A percentile compares a stretch with the other conserved stretches of the same genome.
Conservation (phyloP, 2,888 invertebrate genomes). For the Spisula solida region DNA sequence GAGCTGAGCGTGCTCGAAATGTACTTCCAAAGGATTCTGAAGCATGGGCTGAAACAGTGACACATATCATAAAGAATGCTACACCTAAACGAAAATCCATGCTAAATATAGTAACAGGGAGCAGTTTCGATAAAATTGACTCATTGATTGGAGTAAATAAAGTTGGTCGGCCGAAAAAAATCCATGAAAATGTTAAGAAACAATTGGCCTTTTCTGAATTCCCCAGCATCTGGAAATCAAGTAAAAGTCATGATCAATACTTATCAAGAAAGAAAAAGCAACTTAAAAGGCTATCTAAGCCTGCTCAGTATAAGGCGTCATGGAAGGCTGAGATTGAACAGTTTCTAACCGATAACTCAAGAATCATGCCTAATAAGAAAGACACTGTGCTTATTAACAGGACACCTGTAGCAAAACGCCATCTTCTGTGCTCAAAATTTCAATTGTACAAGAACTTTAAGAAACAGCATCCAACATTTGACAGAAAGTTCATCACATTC, state of each 20-base stretch:
- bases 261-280: conserved; percentile 21
- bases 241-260: neutral
- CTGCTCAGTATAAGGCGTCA: neutral
- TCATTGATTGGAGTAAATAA: conserved; percentile 26
- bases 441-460: conserved; percentile 50
- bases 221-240: neutral
- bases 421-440: conserved; percentile 41
- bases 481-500: conserved; percentile 55
- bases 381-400: conserved; percentile 59
- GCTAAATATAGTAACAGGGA: neutral
- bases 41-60: conserved; percentile 41
- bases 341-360: conserved; percentile 51
- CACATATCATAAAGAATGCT: conserved; percentile 29
- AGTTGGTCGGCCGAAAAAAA: conserved; percentile 36
- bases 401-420: conserved; percentile 49
- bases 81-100: conserved; percentile 33
- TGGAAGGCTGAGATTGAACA: conserved; percentile 37
- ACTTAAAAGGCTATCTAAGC: conserved; percentile 18
- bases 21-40: neutral
- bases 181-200: conserved; percentile 25
- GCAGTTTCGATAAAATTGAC: neutral
- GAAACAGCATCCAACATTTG: conserved; percentile 30
- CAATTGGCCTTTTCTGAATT: conserved; percentile 40
- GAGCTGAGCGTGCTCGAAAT: conserved; percentile 18
- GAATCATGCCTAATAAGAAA: conserved; percentile 66